phyloP scores from a whole-genome alignment of 2,888 invertebrate species.

The Melipona beecheii region DNA sequence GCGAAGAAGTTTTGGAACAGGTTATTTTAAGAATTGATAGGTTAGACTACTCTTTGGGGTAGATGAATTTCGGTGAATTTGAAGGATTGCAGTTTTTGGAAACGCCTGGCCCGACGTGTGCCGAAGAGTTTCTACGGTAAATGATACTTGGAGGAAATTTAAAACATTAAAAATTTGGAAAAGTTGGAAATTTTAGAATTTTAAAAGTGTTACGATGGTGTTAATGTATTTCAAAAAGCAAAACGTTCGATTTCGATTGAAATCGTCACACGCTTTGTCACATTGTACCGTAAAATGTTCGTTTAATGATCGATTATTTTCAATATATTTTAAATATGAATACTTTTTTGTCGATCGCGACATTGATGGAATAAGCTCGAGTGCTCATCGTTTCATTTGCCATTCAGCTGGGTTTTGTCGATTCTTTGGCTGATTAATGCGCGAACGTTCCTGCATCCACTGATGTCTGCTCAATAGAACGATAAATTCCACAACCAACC shows the following conservation, averaged over 20 bases:
- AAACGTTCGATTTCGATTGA: no score
- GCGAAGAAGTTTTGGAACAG: no score
- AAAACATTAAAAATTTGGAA: not conserved
- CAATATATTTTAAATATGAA: not conserved
- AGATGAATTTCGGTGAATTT: not conserved
- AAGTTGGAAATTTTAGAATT: not conserved
- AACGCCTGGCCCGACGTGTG: not conserved
- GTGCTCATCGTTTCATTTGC: not conserved
- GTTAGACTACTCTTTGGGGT: not conserved
- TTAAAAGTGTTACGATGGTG: no score
- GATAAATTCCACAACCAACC: constrained; percentile 46
- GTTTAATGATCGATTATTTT: not conserved
- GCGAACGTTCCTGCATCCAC: constrained; percentile 24
- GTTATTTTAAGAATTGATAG: not conserved
- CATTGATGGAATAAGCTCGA: not conserved
- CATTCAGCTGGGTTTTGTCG: not conserved
- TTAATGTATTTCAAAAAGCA: no score
- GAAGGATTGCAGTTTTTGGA: not conserved
- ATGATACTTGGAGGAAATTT: not conserved
- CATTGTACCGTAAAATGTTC: no score
- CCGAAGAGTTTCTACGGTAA: not conserved
- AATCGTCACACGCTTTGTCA: no score
- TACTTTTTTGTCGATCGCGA: not conserved
- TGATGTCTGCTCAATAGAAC: constrained; percentile 35
- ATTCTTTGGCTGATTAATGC: constrained; percentile 22